These are phyloP conservation scores for Archaeoteleia sp. DNA, from an alignment of 2,888 invertebrate species.

Conservation along the genomic window DNA sequence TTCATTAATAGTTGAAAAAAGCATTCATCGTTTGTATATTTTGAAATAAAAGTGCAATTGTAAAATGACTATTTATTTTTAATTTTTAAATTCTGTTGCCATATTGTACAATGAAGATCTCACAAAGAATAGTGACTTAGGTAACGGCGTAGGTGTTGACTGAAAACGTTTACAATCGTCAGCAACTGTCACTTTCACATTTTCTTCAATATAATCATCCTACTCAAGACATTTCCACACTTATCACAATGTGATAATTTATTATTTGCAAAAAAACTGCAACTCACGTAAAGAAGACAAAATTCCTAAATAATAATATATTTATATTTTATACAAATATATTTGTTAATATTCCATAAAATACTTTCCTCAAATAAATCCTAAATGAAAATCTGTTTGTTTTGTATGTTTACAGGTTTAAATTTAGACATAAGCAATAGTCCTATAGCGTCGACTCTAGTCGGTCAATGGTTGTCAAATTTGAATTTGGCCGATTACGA, in stretches of 20 bases:
- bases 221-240: slow-evolving; percentile 30
- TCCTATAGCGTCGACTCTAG: slow-evolving; percentile 78
- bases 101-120: slow-evolving; percentile 24
- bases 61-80: no score
- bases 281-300: slow-evolving; percentile 21
- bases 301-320: slow-evolving; percentile 15
- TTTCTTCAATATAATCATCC: slow-evolving; percentile 22
- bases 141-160: no score
- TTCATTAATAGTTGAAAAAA: no score
- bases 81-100: no score
- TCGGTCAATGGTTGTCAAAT: slow-evolving; percentile 87
- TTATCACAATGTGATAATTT: slow-evolving; percentile 9
- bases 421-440: slow-evolving; percentile 76
- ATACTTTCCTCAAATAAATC: background rate
- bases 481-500: slow-evolving; percentile 89
- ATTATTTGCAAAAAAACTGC: no score
- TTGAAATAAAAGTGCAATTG: no score
- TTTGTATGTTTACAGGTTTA: slow-evolving; percentile 74
- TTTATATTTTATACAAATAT: background rate
- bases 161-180: slow-evolving; percentile 14
- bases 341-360: background rate
- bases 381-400: background rate
- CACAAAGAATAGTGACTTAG: background rate
- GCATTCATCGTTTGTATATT: no score
- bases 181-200: slow-evolving; percentile 39